Evolutionary conservation across 2,888 invertebrate species (phyloP).

Genomic region (Dryobota labecula): DNA sequence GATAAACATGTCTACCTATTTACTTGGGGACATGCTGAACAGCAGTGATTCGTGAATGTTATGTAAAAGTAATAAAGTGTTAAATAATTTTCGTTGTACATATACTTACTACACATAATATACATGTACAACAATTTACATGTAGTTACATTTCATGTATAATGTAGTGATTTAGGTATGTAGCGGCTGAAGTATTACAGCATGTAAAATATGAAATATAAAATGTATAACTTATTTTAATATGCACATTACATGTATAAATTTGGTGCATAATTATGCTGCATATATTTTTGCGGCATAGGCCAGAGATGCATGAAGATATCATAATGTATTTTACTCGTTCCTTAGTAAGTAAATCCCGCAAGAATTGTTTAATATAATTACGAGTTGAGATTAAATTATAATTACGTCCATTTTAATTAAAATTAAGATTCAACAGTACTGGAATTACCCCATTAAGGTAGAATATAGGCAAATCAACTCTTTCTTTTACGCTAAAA

Average conservation of each 20-base stretch:
- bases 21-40: no score
- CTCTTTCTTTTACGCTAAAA: not conserved
- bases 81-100: no score
- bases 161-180: not conserved
- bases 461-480: not conserved
- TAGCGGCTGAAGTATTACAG: slow-evolving; percentile 9
- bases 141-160: not conserved
- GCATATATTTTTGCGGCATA: slow-evolving; percentile 8
- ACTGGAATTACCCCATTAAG: not conserved
- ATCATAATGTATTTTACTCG: slow-evolving; percentile 1
- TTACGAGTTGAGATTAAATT: not conserved
- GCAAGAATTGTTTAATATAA: slow-evolving; percentile 11
- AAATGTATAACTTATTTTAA: slow-evolving; percentile 11
- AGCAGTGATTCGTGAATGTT: no score
- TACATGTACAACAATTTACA: not conserved
- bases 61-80: no score
- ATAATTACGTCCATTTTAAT: slow-evolving; percentile 11
- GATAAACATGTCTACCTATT: no score
- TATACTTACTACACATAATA: no score
- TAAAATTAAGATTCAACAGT: slow-evolving; percentile 2
- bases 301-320: slow-evolving; percentile 23
- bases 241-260: slow-evolving; percentile 2
- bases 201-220: slow-evolving; percentile 1
- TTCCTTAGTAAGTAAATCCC: slow-evolving; percentile 8
- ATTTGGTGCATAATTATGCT: slow-evolving; percentile 4